These are phyloP conservation scores for Drosophila koepferae DNA, from an alignment of 2,888 invertebrate genomes.

Conservation along the genomic window DNA sequence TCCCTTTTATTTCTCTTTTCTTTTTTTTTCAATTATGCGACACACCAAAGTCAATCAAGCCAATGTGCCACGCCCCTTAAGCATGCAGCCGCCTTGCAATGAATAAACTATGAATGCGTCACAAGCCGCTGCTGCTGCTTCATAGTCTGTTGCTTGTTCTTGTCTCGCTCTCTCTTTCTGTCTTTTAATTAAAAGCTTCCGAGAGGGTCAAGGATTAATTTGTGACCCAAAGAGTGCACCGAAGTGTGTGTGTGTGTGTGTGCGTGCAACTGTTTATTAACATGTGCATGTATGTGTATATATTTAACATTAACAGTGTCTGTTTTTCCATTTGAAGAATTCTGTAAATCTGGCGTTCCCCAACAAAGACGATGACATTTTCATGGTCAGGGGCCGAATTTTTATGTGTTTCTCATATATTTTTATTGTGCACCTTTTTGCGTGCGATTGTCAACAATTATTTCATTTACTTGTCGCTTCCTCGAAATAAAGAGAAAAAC, in stretches of 20 bases:
- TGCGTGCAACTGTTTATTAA: background rate
- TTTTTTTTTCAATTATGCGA: conserved; percentile 49
- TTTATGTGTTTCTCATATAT: conserved; percentile 9
- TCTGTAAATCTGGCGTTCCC: conserved; percentile 34
- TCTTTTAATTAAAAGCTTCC: conserved; percentile 64
- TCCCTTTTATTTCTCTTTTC: background rate
- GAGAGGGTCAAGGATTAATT: conserved; percentile 81
- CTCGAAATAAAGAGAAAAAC: conserved; percentile 33
- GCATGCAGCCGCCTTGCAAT: conserved; percentile 11
- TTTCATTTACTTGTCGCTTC: conserved; percentile 63
- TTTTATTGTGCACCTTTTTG: conserved; percentile 34
- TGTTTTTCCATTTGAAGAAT: conserved; percentile 37
- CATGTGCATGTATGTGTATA: background rate
- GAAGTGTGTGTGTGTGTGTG: conserved; percentile 13
- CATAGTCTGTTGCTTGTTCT: background rate
- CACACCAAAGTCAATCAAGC: conserved; percentile 52
- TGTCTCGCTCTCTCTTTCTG: background rate
- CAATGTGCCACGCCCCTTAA: conserved; percentile 37
- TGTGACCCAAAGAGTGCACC: conserved; percentile 51
- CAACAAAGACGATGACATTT: conserved; percentile 56
- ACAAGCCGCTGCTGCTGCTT: conserved; percentile 20
- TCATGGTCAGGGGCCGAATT: conserved; percentile 45
- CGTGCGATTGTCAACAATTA: conserved; percentile 42
- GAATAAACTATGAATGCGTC: conserved; percentile 56
- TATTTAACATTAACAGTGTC: conserved; percentile 20